Base-by-base conservation (phyloP, 30 jellyfish, hydroid and myxozoan species). In the Sanderia malayensis region DNA sequence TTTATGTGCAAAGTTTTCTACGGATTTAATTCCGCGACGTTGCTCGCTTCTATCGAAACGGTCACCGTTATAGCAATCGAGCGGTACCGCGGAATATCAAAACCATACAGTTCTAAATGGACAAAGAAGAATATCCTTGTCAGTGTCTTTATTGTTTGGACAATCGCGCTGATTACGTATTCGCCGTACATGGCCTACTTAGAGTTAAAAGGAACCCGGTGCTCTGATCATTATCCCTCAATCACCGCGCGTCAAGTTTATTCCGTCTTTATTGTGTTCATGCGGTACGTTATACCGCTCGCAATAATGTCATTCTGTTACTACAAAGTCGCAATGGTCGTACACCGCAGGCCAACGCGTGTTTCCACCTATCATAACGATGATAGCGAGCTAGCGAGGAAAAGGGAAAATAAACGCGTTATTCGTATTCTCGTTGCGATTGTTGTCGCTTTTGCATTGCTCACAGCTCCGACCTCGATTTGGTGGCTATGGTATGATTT, bases 401-500 rank as follows among this genome's bases (percentile, higher is more conserved):
- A 63, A 27, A 83, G 87, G 44, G 87, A 74, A 46, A 85, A 74
- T 67, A 41, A 17, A 25, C 82, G 87, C n/a, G 61, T 85, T 59
- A 68, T 85, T 46, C 85, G 80, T 2, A 74, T 74, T 17, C 84
- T 85, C 19, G 32, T 76, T 46, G 79, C 76, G 0, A 70, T 85
- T 28, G 95, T 85, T 15, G 81, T 62, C 44, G 86, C 95, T 0
- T 85, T 85, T 60, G 95, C 95, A 53, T 24, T 85, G 30, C 68
- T 74, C 17, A 85, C 95, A 11, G 80, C 85, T 17, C 95, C 95
- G 27, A 70, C 90, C 26, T 85, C 95, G 22, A 61, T 85, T 71
- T 85, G 95, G 95, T 85, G 95, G 95, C 86, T 85, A 10, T 71
- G 87, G 87, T 85, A 85, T 70, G 95, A 85, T 69, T 85, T 85